These are phyloP conservation scores for Dasysyrphus tricinctus DNA, from an alignment of 2,888 invertebrate species.

Conservation along the genomic window DNA sequence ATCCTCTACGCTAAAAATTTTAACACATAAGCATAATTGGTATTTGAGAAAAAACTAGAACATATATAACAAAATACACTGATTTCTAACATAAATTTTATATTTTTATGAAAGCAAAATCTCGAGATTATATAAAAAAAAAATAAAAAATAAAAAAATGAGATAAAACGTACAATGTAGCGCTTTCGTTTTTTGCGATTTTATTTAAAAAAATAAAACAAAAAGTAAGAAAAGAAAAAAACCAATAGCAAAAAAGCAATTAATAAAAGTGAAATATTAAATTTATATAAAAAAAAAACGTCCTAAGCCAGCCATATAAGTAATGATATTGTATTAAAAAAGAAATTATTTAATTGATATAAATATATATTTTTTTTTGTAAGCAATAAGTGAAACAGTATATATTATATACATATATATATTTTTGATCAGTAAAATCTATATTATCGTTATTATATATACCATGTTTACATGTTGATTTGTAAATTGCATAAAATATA, in stretches of 20 bases:
- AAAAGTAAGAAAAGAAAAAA: background rate
- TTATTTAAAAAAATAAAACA: conserved; percentile 11
- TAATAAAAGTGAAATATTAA: conserved; percentile 35
- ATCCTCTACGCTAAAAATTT: conserved; percentile 33
- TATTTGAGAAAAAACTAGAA: conserved; percentile 55
- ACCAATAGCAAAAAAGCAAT: conserved; percentile 28
- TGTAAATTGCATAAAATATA: conserved; percentile 71
- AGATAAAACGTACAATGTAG: conserved; percentile 62
- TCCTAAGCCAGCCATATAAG: conserved; percentile 73
- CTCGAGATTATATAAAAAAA: conserved; percentile 3
- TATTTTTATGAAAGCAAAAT: conserved; percentile 41
- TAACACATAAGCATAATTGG: conserved; percentile 67
- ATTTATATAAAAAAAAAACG: conserved; percentile 56
- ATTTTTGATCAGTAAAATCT: conserved; percentile 73
- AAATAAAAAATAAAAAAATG: background rate
- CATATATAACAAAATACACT: conserved; percentile 26
- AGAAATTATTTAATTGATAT: conserved; percentile 46
- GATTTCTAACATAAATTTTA: conserved; percentile 34
- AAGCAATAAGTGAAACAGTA: conserved; percentile 59
- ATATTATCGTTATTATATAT: conserved; percentile 65
- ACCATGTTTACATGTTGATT: conserved; percentile 72
- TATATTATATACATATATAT: conserved; percentile 37
- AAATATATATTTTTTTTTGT: conserved; percentile 64
- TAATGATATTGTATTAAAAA: conserved; percentile 60
- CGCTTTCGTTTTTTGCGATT: conserved; percentile 52